Evolutionary conservation across 2,113 vertebrate species (phyloP).

Genomic region (Hassar affinis): DNA sequence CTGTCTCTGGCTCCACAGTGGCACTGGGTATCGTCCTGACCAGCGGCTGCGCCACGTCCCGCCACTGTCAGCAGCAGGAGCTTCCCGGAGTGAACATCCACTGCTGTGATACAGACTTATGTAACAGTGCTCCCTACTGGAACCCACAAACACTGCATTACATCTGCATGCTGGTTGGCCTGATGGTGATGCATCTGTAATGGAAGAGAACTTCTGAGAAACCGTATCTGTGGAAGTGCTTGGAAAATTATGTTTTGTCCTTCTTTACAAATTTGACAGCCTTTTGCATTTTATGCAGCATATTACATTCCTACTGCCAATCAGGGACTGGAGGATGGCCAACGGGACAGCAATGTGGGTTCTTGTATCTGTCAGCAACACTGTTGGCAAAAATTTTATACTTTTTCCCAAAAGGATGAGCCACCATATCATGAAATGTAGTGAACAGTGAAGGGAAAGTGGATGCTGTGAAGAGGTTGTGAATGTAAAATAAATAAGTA

Average conservation of each 20-base stretch:
- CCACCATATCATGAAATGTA: background rate
- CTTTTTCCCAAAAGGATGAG: background rate
- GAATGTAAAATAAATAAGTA: too few relatives aligned
- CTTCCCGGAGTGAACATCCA: slow-evolving; percentile 86
- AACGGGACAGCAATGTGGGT: background rate
- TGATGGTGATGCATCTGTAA: slow-evolving; percentile 65
- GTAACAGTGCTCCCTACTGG: slow-evolving; percentile 68
- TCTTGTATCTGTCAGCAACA: background rate
- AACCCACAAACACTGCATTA: slow-evolving; percentile 58
- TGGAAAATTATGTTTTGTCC: background rate
- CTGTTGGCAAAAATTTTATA: background rate
- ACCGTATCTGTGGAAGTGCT: background rate
- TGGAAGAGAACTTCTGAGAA: background rate
- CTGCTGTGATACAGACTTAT: slow-evolving; percentile 83
- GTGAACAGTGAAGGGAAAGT: background rate
- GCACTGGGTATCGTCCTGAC: slow-evolving; percentile 83
- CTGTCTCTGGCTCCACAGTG: slow-evolving; percentile 67
- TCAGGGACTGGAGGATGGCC: background rate
- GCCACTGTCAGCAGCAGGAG: slow-evolving; percentile 89
- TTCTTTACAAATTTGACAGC: background rate
- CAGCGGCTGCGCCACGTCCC: slow-evolving; percentile 87
- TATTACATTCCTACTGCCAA: slow-evolving; percentile 3
- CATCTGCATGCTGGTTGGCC: slow-evolving; percentile 67
- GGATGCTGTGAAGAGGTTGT: background rate
- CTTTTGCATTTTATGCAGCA: background rate